phyloP scores from a whole-genome alignment of 2,113 vertebrate genomes.

The Mandrillus leucophaeus region DNA sequence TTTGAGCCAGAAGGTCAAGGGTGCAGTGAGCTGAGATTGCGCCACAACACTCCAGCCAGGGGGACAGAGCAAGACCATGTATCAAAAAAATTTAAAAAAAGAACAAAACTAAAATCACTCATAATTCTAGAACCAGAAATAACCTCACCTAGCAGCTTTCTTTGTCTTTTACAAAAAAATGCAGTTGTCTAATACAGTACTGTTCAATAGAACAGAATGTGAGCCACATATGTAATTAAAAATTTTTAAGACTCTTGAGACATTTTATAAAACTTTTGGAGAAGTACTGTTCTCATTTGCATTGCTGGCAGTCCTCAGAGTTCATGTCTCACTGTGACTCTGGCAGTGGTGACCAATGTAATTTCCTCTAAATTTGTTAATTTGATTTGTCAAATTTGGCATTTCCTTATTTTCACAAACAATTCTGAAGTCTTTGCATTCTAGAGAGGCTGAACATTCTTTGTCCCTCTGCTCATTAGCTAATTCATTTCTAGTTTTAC shows the following conservation, averaged over 20 bases:
- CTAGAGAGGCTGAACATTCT: constrained; percentile 15
- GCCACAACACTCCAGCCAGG: no score
- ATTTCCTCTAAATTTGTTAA: constrained; percentile 27
- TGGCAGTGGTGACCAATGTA: background rate
- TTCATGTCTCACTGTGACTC: background rate
- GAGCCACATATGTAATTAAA: background rate
- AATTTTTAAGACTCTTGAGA: background rate
- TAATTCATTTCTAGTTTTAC: background rate
- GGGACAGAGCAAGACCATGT: no score
- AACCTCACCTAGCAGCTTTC: background rate
- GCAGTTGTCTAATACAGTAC: background rate
- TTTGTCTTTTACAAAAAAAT: background rate
- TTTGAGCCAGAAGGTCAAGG: no score
- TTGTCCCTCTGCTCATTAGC: background rate
- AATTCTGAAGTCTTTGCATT: constrained; percentile 19
- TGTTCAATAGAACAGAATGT: background rate
- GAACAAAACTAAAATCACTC: background rate
- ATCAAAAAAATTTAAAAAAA: no score
- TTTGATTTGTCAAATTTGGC: background rate
- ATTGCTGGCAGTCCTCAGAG: background rate
- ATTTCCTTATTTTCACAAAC: constrained; percentile 34
- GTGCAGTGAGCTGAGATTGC: no score
- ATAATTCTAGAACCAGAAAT: background rate
- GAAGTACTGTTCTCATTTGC: background rate
- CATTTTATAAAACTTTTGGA: background rate